Percentiles rank a stretch among this genome's conserved stretches.
These are phyloP conservation scores for Eulemur rubriventer DNA, from an alignment of 2,797 vertebrate genomes.

Conservation along the genomic window DNA sequence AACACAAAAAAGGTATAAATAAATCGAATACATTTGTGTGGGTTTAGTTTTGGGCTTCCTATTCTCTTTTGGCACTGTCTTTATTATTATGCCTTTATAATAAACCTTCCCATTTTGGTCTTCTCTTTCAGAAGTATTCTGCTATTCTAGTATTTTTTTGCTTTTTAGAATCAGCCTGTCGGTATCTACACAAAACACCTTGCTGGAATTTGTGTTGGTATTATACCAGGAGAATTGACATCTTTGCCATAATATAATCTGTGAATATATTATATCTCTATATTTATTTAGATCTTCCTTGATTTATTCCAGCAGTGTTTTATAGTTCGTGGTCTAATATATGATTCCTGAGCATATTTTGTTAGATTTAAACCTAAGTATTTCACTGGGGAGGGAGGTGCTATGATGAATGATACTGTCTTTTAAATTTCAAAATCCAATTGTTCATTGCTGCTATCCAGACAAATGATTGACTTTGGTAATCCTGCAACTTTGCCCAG, in stretches of 20 bases:
- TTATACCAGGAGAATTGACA: background rate
- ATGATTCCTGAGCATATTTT: background rate
- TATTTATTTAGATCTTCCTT: background rate
- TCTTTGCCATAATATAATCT: background rate
- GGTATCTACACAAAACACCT: background rate
- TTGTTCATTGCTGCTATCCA: background rate
- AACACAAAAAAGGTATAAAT: background rate
- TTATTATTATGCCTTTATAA: background rate
- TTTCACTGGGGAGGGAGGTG: background rate
- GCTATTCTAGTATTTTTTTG: background rate
- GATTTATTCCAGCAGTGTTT: background rate
- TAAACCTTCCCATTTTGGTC: background rate
- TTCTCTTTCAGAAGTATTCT: background rate
- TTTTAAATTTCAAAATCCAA: background rate
- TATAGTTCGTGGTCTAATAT: background rate
- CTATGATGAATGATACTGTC: background rate
- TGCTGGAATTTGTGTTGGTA: background rate
- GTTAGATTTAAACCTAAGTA: background rate
- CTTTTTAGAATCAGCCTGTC: background rate
- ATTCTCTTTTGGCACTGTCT: background rate
- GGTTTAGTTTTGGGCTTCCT: background rate
- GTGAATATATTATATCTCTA: background rate
- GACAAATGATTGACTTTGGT: background rate
- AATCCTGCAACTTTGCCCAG: background rate
- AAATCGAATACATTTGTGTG: background rate